These are phyloP conservation scores for Aphrophora alni DNA, from an alignment of 2,888 invertebrate species.

Conservation along the genomic window DNA sequence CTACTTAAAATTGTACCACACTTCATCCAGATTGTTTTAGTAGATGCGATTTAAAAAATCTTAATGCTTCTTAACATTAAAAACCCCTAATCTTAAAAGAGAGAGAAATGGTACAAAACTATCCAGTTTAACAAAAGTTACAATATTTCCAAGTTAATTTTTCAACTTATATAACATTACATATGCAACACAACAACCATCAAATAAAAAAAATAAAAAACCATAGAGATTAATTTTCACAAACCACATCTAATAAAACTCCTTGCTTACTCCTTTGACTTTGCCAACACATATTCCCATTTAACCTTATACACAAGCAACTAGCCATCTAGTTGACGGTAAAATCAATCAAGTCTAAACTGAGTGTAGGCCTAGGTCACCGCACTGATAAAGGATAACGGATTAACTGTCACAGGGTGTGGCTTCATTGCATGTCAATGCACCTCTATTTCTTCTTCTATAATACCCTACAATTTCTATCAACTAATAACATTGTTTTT, in stretches of 20 bases:
- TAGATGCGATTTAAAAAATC: too few relatives aligned
- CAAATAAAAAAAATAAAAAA: too few relatives aligned
- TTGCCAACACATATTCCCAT: conserved; percentile 24
- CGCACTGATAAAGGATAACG: not conserved
- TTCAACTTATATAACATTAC: too few relatives aligned
- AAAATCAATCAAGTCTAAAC: not conserved
- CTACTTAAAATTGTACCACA: too few relatives aligned
- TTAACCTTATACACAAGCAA: not conserved
- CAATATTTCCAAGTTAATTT: too few relatives aligned
- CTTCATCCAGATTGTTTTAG: too few relatives aligned
- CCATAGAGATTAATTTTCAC: not conserved
- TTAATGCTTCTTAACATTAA: too few relatives aligned
- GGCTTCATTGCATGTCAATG: conserved; percentile 32
- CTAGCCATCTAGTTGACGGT: not conserved
- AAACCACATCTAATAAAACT: not conserved
- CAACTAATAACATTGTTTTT: not conserved
- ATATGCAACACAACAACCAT: too few relatives aligned
- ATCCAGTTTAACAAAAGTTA: too few relatives aligned
- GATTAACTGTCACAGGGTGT: conserved; percentile 20
- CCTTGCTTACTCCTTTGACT: conserved; percentile 2
- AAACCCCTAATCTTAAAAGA: too few relatives aligned
- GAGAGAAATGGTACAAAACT: too few relatives aligned
- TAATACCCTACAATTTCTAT: not conserved
- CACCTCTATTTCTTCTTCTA: conserved; percentile 4
- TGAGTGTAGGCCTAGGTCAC: not conserved